Evolutionary conservation across 1,140 invertebrate genomes (phyloP).

Genomic region (Drosophila neocordata): DNA sequence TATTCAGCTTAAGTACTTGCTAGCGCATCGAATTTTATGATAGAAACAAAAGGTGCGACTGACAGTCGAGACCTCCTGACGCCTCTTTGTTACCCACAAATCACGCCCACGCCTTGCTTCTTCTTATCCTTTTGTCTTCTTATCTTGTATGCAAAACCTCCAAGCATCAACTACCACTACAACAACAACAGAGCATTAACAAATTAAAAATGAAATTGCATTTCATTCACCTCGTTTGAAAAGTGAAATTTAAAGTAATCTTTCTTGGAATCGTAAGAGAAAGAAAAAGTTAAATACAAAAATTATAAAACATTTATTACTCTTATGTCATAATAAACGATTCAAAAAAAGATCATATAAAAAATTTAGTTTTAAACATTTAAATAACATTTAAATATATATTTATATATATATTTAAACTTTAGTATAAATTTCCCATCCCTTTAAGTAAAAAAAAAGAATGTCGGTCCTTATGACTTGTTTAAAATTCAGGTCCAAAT

Average conservation of each 20-base stretch:
- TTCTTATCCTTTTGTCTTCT: constrained; percentile 12
- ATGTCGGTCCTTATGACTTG: constrained; percentile 26
- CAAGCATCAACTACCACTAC: constrained; percentile 36
- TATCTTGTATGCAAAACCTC: constrained; percentile 63
- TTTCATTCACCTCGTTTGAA: constrained; percentile 33
- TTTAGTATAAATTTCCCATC: constrained; percentile 4
- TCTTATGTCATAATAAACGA: no score
- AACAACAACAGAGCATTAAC: constrained; percentile 26
- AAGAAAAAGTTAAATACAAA: no score
- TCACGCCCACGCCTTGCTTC: not conserved
- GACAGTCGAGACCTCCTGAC: constrained; percentile 28
- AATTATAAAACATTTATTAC: not conserved
- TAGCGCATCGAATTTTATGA: constrained; percentile 27
- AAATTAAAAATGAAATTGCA: constrained; percentile 47
- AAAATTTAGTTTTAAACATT: not conserved
- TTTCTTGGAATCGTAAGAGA: constrained; percentile 32
- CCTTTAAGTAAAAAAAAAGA: constrained; percentile 7
- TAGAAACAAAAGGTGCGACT: constrained; percentile 54
- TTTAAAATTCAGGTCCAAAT: constrained; percentile 55
- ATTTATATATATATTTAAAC: not conserved
- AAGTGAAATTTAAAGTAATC: constrained; percentile 43
- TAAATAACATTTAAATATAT: no score
- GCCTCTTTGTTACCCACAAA: not conserved
- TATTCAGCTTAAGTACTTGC: constrained; percentile 37
- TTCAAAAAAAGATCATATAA: no score